Conservation (phyloP, 2,113 vertebrate genomes). For the Amphiprion ocellaris region DNA sequence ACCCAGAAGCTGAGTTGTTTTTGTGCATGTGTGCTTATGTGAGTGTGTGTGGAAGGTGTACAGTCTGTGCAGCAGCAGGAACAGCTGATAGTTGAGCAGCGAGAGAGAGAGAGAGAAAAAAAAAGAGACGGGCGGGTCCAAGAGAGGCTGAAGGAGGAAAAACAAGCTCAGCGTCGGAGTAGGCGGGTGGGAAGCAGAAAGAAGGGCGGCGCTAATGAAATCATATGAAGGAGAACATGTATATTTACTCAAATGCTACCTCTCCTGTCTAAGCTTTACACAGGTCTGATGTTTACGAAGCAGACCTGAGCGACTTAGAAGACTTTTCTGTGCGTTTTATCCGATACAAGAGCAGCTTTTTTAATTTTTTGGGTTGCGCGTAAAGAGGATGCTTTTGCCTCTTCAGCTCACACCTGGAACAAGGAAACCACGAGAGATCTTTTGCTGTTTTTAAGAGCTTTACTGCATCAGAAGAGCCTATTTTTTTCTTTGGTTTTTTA, state of each 20-base stretch:
- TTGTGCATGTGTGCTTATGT: neutral
- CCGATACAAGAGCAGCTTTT: neutral
- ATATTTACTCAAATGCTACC: slow-evolving; percentile 54
- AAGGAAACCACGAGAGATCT: slow-evolving; percentile 43
- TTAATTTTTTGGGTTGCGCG: neutral
- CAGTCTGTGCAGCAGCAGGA: neutral
- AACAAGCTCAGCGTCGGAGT: slow-evolving; percentile 33
- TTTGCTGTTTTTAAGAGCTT: slow-evolving; percentile 2
- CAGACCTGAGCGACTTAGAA: neutral
- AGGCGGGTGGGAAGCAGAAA: neutral
- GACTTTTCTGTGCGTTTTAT: neutral
- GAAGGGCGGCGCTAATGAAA: slow-evolving; percentile 59
- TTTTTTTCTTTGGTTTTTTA: neutral
- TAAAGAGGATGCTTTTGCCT: slow-evolving; percentile 54
- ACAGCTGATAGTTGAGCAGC: slow-evolving; percentile 50
- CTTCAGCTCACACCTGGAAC: slow-evolving; percentile 54
- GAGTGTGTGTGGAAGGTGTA: neutral
- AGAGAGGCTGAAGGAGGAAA: slow-evolving; percentile 21
- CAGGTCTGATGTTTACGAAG: slow-evolving; percentile 4
- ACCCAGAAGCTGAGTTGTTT: slow-evolving; percentile 2
- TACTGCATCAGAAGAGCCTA: neutral
- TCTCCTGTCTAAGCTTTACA: neutral
- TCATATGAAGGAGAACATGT: slow-evolving; percentile 40
- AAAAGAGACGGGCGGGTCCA: slow-evolving; percentile 34
- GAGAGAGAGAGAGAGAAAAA: too few species aligned